A percentile compares a stretch with the other conserved stretches of the same genome.
These are phyloP conservation scores for Drosophila aldrichi DNA, from an alignment of 2,888 invertebrate genomes.

Conservation along the genomic window DNA sequence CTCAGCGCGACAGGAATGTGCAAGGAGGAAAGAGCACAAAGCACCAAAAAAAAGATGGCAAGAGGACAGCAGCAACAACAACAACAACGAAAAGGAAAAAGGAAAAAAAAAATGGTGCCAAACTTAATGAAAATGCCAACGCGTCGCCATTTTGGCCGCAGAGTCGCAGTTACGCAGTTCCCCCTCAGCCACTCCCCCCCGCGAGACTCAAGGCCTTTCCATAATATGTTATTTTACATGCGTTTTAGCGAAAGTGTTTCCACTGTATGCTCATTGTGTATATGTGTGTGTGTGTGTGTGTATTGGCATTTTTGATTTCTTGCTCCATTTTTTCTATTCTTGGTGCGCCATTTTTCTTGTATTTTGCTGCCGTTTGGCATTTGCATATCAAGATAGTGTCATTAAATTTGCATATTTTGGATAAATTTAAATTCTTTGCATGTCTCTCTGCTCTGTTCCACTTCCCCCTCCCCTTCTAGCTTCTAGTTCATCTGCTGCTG, in stretches of 20 bases:
- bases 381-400: constrained; percentile 76
- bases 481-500: neutral
- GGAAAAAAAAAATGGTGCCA: constrained; percentile 62
- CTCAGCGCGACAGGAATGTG: constrained; percentile 61
- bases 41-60: constrained; percentile 15
- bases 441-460: constrained; percentile 47
- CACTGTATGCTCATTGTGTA: constrained; percentile 32
- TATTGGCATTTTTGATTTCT: constrained; percentile 65
- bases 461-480: constrained; percentile 6
- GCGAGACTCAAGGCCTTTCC: constrained; percentile 18
- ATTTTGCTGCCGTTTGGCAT: constrained; percentile 49
- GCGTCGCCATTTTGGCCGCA: constrained; percentile 73
- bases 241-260: constrained; percentile 67
- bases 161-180: constrained; percentile 38
- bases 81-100: neutral
- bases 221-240: constrained; percentile 71
- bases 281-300: constrained; percentile 23
- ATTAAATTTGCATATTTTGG: constrained; percentile 77
- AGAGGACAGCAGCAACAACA: constrained; percentile 9
- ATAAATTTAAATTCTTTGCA: constrained; percentile 75
- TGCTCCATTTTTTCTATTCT: constrained; percentile 39
- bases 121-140: constrained; percentile 77
- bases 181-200: constrained; percentile 3
- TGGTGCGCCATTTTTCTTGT: constrained; percentile 48
- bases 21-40: constrained; percentile 24